phyloP scores from a whole-genome alignment of 2,888 invertebrate species.

The Calameuta idolon region DNA sequence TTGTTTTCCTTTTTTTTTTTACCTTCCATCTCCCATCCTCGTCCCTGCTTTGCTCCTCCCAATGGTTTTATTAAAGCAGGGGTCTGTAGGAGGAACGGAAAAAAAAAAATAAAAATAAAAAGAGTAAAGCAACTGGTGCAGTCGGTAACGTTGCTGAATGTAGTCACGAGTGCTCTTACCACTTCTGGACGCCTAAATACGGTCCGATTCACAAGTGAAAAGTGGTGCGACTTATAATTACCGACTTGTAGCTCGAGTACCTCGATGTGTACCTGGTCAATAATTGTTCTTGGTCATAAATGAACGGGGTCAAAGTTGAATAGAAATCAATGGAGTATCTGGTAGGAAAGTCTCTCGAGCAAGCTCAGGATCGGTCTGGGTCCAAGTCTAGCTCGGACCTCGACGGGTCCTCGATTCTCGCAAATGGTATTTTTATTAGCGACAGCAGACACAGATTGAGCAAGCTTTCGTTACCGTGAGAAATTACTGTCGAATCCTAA shows the following conservation, averaged over 20 bases:
- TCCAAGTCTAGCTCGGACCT: too few species aligned
- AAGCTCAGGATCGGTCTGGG: too few species aligned
- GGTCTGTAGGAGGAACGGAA: constrained; percentile 23
- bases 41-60: constrained; percentile 18
- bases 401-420: too few species aligned
- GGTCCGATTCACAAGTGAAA: background rate
- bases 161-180: background rate
- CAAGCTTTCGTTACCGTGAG: background rate
- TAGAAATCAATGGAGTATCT: background rate
- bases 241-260: background rate
- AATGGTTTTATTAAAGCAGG: constrained; percentile 58
- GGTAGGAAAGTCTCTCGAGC: too few species aligned
- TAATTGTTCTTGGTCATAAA: background rate
- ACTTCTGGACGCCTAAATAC: background rate
- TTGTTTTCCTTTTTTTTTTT: background rate
- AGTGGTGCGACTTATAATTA: background rate
- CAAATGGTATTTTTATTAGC: too few species aligned
- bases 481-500: background rate
- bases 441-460: background rate
- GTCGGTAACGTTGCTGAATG: background rate
- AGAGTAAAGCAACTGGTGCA: constrained; percentile 53
- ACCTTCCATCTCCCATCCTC: constrained; percentile 19
- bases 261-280: background rate
- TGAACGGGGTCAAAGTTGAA: background rate
- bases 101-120: constrained; percentile 42